phyloP scores from a whole-genome alignment of 2,797 vertebrate species.

The Craterocephalus amniculus region DNA sequence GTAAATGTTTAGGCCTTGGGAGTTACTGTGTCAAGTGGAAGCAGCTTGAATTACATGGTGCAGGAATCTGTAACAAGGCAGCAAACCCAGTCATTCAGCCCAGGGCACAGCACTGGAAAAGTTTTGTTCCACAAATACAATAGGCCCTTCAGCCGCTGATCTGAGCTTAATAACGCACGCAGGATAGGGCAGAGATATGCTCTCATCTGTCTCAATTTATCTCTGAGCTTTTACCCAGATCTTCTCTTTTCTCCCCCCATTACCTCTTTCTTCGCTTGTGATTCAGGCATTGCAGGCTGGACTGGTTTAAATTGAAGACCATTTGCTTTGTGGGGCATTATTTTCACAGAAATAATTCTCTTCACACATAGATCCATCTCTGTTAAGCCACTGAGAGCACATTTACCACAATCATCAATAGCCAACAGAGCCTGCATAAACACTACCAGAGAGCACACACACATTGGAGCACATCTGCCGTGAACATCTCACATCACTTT shows the following conservation, averaged over 20 bases:
- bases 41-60: slow-evolving; percentile 33
- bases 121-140: slow-evolving; percentile 44
- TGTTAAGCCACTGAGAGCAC: slow-evolving; percentile 7
- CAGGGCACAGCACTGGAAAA: slow-evolving; percentile 25
- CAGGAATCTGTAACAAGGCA: slow-evolving; percentile 39
- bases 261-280: slow-evolving; percentile 1
- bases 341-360: not conserved
- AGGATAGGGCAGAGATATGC: slow-evolving; percentile 27
- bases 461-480: not conserved
- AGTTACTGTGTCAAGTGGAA: slow-evolving; percentile 29
- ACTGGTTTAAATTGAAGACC: slow-evolving; percentile 4
- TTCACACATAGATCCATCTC: not conserved
- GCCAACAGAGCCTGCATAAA: not conserved
- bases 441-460: not conserved
- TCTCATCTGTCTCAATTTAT: slow-evolving; percentile 29
- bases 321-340: slow-evolving; percentile 16
- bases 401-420: not conserved
- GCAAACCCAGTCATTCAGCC: slow-evolving; percentile 40
- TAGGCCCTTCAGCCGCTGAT: slow-evolving; percentile 40
- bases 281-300: slow-evolving; percentile 10
- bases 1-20: slow-evolving; percentile 24
- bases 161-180: slow-evolving; percentile 39
- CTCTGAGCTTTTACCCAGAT: slow-evolving; percentile 32
- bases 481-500: not conserved
- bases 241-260: slow-evolving; percentile 8